Conservation (phyloP, 2,888 invertebrate genomes). For the Drosophila merina region DNA sequence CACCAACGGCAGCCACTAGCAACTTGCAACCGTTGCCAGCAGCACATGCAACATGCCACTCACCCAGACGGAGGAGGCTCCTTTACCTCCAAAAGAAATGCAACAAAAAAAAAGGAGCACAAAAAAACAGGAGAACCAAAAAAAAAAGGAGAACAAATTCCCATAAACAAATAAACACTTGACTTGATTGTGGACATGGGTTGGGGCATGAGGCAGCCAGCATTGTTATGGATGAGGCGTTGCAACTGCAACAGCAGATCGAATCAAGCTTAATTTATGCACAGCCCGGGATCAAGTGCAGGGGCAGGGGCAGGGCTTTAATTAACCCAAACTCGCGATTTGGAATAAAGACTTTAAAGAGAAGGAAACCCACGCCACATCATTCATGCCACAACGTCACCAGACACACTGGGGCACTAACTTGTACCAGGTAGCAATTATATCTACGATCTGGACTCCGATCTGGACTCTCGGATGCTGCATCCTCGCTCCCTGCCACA, state of each 20-base stretch:
- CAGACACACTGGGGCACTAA: slow-evolving; percentile 19
- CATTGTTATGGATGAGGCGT: slow-evolving; percentile 28
- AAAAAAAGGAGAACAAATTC: slow-evolving; percentile 30
- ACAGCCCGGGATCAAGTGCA: slow-evolving; percentile 1
- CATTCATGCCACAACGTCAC: slow-evolving; percentile 71
- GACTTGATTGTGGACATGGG: slow-evolving; percentile 77
- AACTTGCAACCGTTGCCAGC: slow-evolving; percentile 70
- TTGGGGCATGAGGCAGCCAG: not conserved
- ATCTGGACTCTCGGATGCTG: too few species aligned
- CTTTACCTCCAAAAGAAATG: slow-evolving; percentile 9
- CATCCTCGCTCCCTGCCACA: slow-evolving; percentile 45
- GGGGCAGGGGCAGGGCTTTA: not conserved
- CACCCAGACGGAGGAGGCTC: slow-evolving; percentile 44
- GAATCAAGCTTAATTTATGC: slow-evolving; percentile 79
- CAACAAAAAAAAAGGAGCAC: slow-evolving; percentile 1
- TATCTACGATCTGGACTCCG: too few species aligned
- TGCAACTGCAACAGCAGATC: slow-evolving; percentile 62
- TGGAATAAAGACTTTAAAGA: too few species aligned
- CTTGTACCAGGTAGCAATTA: slow-evolving; percentile 73
- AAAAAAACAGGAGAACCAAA: slow-evolving; percentile 2
- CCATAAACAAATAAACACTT: slow-evolving; percentile 81
- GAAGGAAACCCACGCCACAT: slow-evolving; percentile 74
- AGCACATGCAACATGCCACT: slow-evolving; percentile 71
- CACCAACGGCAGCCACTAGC: slow-evolving; percentile 69
- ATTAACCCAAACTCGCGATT: not conserved